A percentile compares a stretch with the other conserved stretches of the same genome.
phyloP scores from a whole-genome alignment of 2,797 vertebrate species.

The Gila robusta region DNA sequence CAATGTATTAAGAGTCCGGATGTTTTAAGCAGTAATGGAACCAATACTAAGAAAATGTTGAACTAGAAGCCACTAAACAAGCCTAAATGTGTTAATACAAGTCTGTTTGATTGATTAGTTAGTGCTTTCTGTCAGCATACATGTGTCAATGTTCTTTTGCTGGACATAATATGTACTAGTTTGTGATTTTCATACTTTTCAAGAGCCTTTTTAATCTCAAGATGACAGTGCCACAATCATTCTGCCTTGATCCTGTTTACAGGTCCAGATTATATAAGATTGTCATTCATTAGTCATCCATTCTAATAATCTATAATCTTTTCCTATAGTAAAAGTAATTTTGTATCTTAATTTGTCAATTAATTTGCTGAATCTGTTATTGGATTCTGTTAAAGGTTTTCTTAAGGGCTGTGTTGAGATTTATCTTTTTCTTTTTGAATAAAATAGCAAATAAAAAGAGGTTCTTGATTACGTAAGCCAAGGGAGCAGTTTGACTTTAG shows the following conservation, averaged over 20 bases:
- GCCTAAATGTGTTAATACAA: background rate
- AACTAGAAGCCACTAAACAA: background rate
- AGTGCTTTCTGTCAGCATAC: background rate
- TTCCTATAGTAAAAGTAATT: background rate
- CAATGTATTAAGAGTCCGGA: background rate
- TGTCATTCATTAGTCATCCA: background rate
- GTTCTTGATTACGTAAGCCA: background rate
- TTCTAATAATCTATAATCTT: background rate
- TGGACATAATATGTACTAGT: background rate
- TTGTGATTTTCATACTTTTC: background rate
- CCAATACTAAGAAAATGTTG: background rate
- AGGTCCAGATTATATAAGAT: background rate
- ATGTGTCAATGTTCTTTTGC: background rate
- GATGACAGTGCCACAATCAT: background rate
- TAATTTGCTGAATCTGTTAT: background rate
- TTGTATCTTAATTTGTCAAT: background rate
- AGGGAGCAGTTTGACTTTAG: background rate
- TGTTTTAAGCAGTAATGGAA: background rate
- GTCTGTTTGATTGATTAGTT: background rate
- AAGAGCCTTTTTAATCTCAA: background rate
- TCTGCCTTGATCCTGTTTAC: background rate
- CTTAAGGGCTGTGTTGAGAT: background rate
- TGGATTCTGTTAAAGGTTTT: background rate
- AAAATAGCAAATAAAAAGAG: background rate
- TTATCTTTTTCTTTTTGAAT: background rate